Base-by-base conservation (phyloP, 1,140 invertebrate genomes). In the Lanistes nyassanus region DNA sequence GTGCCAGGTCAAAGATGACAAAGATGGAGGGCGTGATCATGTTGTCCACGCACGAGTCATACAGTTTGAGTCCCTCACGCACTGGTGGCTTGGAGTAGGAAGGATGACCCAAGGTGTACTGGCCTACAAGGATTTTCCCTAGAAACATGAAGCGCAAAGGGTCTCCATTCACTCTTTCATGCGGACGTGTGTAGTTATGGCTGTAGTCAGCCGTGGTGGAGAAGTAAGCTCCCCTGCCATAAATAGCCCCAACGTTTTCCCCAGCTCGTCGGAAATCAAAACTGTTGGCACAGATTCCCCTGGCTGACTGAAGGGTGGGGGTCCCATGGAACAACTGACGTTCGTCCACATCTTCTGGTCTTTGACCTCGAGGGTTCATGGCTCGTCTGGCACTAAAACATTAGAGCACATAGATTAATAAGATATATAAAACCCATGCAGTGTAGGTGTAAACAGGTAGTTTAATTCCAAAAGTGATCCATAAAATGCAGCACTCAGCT, bases 221-320 rank as follows among this genome's bases (percentile, higher is more conserved):
- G 72, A 88, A 88, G 74, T 88, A 88, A 36, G 78, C 78, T 2
- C 86, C 86, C 67, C 82, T 83, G 3, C 86, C 86, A 76, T 81
- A 85, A 23, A 76, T 58, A 21, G 84, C 80, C 2, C 83, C 86
- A 60, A 76, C 72, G 58, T 74, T 72, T 31, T 76, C 78, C 2
- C 84, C 84, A 34, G 78, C 79, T 23, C 82, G 70, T 23, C 84
- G 75, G 23, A 76, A 80, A 67, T 86, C 84, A 62, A 86, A 84
- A 19, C 82, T 83, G 60, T 86, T 83, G 3, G 72, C 66, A 55
- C 82, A 81, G 11, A 86, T 85, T 5, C 82, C 82, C 69, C 82
- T 42, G 53, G 67, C 78, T 0, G 81, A 65, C 29, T 72, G 73
- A n/a, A 65, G n/a, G 16, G 68, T 62, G 1, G 77, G 71, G 11